Percentiles rank a stretch among this genome's conserved stretches.
These are phyloP conservation scores for Drosophila repleta DNA, from an alignment of 1,140 invertebrate species.

Conservation along the genomic window DNA sequence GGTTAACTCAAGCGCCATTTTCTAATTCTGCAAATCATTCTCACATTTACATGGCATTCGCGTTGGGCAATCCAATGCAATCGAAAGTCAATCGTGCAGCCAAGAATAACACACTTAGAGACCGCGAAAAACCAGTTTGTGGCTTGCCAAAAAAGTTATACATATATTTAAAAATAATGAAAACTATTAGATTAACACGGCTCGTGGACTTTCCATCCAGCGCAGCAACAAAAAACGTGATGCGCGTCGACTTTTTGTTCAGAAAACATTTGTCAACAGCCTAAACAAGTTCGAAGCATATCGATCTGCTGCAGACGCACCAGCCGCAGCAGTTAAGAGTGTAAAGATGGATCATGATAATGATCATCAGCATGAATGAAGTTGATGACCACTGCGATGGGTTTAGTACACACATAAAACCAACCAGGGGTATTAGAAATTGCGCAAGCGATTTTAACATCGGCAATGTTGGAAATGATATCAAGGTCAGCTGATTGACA, in stretches of 20 bases:
- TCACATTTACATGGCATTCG: conserved; percentile 60
- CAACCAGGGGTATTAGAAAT: conserved; percentile 74
- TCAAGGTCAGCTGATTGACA: conserved; percentile 76
- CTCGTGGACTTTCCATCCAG: conserved; percentile 58
- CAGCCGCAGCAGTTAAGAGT: conserved; percentile 28
- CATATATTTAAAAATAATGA: conserved; percentile 46
- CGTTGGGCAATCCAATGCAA: conserved; percentile 42
- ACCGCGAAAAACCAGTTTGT: conserved; percentile 38
- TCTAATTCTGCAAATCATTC: conserved; percentile 75
- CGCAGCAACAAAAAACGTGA: conserved; percentile 41
- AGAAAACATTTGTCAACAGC: conserved; percentile 40
- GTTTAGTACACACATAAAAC: conserved; percentile 73
- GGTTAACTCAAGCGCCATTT: conserved; percentile 75
- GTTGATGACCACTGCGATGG: conserved; percentile 42
- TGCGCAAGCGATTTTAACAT: conserved; percentile 60
- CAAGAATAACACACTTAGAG: conserved; percentile 54
- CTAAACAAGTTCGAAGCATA: conserved; percentile 57
- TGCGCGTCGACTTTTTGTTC: conserved; percentile 32
- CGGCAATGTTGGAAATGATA: conserved; percentile 74
- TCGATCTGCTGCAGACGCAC: conserved; percentile 45
- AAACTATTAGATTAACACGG: conserved; percentile 46
- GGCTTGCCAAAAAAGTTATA: conserved; percentile 47
- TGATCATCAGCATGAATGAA: conserved; percentile 40
- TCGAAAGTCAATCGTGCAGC: conserved; percentile 40
- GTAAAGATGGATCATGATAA: conserved; percentile 49